Evolutionary conservation across 2,797 vertebrate species (phyloP).

Genomic region (Ciconia nigra): DNA sequence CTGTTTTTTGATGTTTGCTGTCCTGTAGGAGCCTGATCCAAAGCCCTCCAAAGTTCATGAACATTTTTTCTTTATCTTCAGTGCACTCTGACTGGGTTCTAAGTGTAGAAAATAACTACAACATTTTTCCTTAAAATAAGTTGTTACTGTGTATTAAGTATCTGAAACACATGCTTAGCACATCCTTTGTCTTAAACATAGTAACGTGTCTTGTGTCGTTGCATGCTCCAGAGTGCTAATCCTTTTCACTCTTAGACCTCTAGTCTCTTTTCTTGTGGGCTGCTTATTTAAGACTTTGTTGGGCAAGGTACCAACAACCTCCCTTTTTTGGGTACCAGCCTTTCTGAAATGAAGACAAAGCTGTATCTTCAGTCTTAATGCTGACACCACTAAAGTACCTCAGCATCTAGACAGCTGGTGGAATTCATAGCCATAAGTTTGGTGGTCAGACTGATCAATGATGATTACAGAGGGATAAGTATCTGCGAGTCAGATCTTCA

Average conservation of each 20-base stretch:
- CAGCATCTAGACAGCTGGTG: not conserved
- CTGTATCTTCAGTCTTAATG: not conserved
- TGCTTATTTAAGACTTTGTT: not conserved
- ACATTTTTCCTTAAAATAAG: not conserved
- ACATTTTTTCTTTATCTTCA: not conserved
- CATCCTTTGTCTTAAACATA: not conserved
- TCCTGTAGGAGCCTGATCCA: not conserved
- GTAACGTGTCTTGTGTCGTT: not conserved
- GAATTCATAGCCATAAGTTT: not conserved
- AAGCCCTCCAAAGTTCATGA: not conserved
- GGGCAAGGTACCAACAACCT: not conserved
- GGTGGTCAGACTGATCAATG: fast-evolving
- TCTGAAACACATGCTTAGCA: not conserved
- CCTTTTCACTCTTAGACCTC: not conserved
- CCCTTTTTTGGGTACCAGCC: not conserved
- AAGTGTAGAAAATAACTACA: not conserved
- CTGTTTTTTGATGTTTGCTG: not conserved
- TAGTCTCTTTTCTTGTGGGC: not conserved
- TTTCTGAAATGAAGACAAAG: not conserved
- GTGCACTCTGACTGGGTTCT: not conserved
- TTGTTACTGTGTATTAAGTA: not conserved
- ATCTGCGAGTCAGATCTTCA: not conserved
- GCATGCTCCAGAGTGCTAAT: not conserved
- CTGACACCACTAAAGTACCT: not conserved
- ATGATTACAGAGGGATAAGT: fast-evolving